Base-by-base conservation (phyloP, 2,888 invertebrate genomes). In the Drosophila diplacantha region DNA sequence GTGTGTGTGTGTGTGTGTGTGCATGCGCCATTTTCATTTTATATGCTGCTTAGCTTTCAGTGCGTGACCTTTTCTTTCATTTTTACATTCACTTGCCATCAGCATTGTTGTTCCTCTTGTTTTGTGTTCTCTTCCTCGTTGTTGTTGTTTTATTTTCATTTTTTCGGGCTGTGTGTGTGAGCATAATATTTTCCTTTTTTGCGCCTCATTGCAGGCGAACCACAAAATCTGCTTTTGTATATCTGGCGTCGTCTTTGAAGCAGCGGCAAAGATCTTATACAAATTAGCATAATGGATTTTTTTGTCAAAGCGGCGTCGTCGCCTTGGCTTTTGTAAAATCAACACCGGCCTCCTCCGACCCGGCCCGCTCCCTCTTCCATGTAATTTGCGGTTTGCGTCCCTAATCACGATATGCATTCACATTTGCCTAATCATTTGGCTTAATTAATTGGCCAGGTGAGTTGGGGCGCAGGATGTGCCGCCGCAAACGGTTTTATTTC, bases 251-350 rank as follows among this genome's bases (percentile, higher is more conserved):
- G 72, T 69, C 77, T 79, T 76, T 78, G 80, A 81, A 77, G 75
- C 54, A 57, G 46, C 50, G 54, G 32, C 60, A 68, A 58, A 54
- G 55, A 69, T 62, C 61, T 69, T 76, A 62, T 68, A 72, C 75
- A 83, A 83, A 83, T 84, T 83, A 83, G 82, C 77, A 75, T 83
- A 84, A 83, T 84, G 82, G 84, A 84, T 74, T 81, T 77, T 75
- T 75, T 71, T 74, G 74, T 76, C 80, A 80, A 74, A 69, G 77
- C 61, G 49, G 50, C 63, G 52, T 71, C 44, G 43, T 58, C 56
- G 46, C 29, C 65, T 55, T 66, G 70, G 50, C 65, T 61, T 79
- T 67, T 73, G 70, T 71, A 64, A 57, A 64, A 66, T 78, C 70
- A 68, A 71, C 55, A 31, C 49, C 32, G 39, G 34, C 62, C 39